A percentile compares a stretch with the other conserved stretches of the same genome.
phyloP scores from a whole-genome alignment of 2,113 vertebrate species.

The Xiphorhynchus elegans region DNA sequence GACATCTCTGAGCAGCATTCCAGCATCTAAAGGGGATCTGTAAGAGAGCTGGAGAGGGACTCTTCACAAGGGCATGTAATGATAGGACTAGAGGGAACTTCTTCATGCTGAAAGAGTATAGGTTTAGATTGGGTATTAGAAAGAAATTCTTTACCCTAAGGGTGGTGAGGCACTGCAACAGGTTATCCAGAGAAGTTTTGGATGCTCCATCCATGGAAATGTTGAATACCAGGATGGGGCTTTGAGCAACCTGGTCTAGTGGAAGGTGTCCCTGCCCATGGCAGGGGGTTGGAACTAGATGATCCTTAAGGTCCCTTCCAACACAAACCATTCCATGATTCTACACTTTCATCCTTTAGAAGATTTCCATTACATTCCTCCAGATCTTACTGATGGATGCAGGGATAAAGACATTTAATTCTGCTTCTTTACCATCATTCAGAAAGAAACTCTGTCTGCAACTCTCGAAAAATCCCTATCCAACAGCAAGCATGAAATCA shows the following conservation, averaged over 20 bases:
- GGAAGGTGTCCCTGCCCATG: accelerated
- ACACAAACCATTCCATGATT: background rate
- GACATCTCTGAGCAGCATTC: background rate
- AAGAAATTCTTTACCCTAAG: background rate
- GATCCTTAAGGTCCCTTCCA: background rate
- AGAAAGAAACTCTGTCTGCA: background rate
- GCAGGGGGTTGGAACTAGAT: no score
- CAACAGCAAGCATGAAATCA: background rate
- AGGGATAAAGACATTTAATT: background rate
- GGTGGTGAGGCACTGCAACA: background rate
- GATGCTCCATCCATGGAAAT: background rate
- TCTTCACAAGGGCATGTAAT: background rate
- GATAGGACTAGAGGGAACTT: background rate
- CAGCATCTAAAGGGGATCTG: background rate
- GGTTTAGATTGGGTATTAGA: background rate
- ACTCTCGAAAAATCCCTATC: background rate
- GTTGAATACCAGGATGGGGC: background rate
- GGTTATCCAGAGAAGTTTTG: background rate
- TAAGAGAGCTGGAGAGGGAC: background rate
- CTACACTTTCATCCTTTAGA: background rate
- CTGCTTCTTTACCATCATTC: background rate
- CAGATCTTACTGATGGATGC: background rate
- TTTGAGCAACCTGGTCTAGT: background rate
- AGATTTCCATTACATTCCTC: background rate
- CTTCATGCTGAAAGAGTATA: background rate